A percentile compares a stretch with the other conserved stretches of the same genome.
Conservation (phyloP, 2,888 invertebrate species). For the Pherbina coryleti region DNA sequence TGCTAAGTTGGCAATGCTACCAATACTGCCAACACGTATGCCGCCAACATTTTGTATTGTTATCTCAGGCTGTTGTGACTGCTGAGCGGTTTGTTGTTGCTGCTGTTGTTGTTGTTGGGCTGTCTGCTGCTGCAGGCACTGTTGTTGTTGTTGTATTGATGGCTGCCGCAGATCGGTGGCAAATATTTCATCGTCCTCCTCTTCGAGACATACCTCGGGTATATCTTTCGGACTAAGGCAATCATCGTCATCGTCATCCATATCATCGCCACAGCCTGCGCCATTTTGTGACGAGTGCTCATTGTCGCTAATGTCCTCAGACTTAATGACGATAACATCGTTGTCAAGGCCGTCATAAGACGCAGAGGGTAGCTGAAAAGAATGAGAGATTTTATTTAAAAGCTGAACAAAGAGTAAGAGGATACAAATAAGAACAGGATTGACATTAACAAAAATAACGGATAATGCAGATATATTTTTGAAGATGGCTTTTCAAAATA, state of each 20-base stretch:
- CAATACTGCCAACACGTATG: slow-evolving; percentile 60
- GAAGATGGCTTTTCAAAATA: too few species aligned
- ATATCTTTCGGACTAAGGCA: slow-evolving; percentile 66
- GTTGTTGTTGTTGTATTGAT: slow-evolving; percentile 45
- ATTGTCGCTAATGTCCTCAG: slow-evolving; percentile 68
- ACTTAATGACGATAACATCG: slow-evolving; percentile 68
- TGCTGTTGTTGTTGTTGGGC: slow-evolving; percentile 41
- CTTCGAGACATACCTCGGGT: slow-evolving; percentile 68
- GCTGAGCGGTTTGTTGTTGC: slow-evolving; percentile 41
- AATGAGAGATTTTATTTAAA: not conserved
- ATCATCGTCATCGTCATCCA: slow-evolving; percentile 63
- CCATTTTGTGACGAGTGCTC: slow-evolving; percentile 65
- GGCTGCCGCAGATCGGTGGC: slow-evolving; percentile 61
- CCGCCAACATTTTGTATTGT: slow-evolving; percentile 60
- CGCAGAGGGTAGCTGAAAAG: slow-evolving; percentile 50
- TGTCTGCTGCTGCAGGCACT: slow-evolving; percentile 32
- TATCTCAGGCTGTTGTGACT: slow-evolving; percentile 55
- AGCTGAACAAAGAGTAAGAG: not conserved
- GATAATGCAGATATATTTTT: too few species aligned
- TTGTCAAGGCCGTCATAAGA: slow-evolving; percentile 64
- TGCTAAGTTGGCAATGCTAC: slow-evolving; percentile 59
- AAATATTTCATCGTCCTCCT: slow-evolving; percentile 65
- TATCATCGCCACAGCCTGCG: slow-evolving; percentile 59
- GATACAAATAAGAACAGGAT: not conserved
- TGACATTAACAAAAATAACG: too few species aligned